Evolutionary conservation across 2,113 vertebrate species (phyloP), one percentile per base, ranked within the genome.

Genomic region (Zosterops lateralis): DNA sequence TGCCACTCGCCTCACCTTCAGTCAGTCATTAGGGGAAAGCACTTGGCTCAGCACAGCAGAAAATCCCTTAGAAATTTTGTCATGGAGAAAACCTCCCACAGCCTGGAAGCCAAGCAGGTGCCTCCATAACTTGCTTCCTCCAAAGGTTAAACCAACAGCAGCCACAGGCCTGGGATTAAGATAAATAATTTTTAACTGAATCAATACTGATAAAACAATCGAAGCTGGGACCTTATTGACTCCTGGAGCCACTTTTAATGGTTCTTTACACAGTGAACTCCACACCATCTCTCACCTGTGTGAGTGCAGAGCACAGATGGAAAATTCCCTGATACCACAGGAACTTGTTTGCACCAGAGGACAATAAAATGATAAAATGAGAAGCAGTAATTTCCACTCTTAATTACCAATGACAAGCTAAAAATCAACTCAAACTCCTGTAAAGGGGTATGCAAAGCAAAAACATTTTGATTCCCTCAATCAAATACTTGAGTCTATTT

Each of bases 241-340:
- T 85, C 29, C 86, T 34, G 53, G 36, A 92, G 62, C 40, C 71
- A 24, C 48, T 85, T 67, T 13, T 54, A n/a, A 28, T 34, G 17
- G 47, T 15, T 50, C 66, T 71, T 85, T 31, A 15, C 57, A 15
- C 40, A 53, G 48, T 15, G 44, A 78, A 22, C 3, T 18, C 71
- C 32, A 1, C 2, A 60, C 11, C 2, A 10, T 9, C 70, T 48
- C 79, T 45, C 19, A 9, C 28, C 14, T 13, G 0, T 1, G 32
- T 5, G 73, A 47, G 61, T 1, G 3, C 5, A 12, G 1, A 8
- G 62, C 75, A 53, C n/a, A n/a, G 66, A 17, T 0, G 0, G 45
- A 24, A n/a, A 45, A 51, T 10, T n/a, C 64, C 24, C 21, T 25
- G 6, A 10, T 3, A 5, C 40, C 32, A 7, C 3, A 1, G 61